Evolutionary conservation across 2,797 vertebrate genomes (phyloP).

Genomic region (Cygnus olor): DNA sequence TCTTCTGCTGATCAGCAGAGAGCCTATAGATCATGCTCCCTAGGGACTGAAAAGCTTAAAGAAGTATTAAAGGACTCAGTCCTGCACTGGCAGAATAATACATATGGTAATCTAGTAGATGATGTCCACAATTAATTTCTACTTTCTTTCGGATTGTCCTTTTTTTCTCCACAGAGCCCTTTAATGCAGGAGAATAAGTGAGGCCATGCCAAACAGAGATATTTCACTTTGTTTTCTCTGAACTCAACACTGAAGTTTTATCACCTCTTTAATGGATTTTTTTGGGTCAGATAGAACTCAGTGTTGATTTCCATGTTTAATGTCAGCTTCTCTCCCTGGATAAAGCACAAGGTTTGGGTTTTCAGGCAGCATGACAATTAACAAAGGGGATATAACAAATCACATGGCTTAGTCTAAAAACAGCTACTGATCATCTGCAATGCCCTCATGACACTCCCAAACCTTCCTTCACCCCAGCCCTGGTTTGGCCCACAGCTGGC

Average conservation of each 20-base stretch:
- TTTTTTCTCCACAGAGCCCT: not conserved
- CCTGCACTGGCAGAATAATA: not conserved
- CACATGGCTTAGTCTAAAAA: conserved; percentile 40
- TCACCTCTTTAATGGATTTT: conserved; percentile 3
- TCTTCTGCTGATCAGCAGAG: conserved; percentile 31
- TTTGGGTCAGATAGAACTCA: not conserved
- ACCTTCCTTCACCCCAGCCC: not conserved
- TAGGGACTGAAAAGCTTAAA: conserved; percentile 3
- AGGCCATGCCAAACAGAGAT: not conserved
- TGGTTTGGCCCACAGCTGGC: conserved; percentile 40
- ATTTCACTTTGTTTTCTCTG: conserved; percentile 2
- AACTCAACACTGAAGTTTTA: conserved; percentile 1
- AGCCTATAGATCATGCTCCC: conserved; percentile 3
- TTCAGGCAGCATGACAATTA: not conserved
- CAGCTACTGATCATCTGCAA: conserved; percentile 24
- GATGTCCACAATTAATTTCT: not conserved
- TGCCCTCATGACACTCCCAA: conserved; percentile 34
- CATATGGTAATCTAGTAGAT: not conserved
- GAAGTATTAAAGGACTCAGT: conserved; percentile 2
- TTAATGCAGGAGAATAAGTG: not conserved
- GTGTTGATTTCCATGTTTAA: conserved; percentile 38
- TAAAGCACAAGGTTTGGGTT: not conserved
- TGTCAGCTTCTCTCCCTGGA: not conserved
- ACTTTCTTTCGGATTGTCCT: not conserved
- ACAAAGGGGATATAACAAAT: conserved; percentile 16